phyloP scores from a whole-genome alignment of 2,797 vertebrate genomes.

The Onychomys arenicola region DNA sequence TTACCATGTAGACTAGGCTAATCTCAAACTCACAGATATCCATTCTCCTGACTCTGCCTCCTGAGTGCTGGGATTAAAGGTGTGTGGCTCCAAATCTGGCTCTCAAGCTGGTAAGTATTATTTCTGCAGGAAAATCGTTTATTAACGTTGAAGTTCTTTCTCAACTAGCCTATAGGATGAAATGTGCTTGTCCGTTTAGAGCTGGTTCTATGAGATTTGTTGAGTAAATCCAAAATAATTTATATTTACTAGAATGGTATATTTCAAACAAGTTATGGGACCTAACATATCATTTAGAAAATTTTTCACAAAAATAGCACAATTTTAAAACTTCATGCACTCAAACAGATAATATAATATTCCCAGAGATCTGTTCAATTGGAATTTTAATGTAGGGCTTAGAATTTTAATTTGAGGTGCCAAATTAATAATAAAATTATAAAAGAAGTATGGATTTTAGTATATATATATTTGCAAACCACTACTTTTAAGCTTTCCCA shows the following conservation, averaged over 20 bases:
- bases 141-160: conserved; percentile 65
- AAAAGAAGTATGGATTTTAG: conserved; percentile 25
- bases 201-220: not conserved
- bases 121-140: conserved; percentile 55
- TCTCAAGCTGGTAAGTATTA: conserved; percentile 42
- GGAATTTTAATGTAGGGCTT: conserved; percentile 47
- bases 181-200: conserved; percentile 29
- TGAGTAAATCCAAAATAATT: conserved; percentile 35
- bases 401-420: not conserved
- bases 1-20: not conserved
- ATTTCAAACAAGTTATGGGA: conserved; percentile 13
- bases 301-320: conserved; percentile 40
- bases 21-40: not conserved
- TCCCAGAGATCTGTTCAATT: not conserved
- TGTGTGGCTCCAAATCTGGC: not conserved
- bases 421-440: conserved; percentile 46
- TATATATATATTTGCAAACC: conserved; percentile 26
- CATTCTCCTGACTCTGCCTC: not conserved
- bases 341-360: not conserved
- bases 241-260: not conserved
- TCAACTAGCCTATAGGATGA: conserved; percentile 62
- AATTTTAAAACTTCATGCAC: not conserved
- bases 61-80: not conserved
- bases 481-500: not conserved
- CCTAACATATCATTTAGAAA: not conserved